phyloP scores from a whole-genome alignment of 1,140 invertebrate genomes.

The Pinna nobilis region DNA sequence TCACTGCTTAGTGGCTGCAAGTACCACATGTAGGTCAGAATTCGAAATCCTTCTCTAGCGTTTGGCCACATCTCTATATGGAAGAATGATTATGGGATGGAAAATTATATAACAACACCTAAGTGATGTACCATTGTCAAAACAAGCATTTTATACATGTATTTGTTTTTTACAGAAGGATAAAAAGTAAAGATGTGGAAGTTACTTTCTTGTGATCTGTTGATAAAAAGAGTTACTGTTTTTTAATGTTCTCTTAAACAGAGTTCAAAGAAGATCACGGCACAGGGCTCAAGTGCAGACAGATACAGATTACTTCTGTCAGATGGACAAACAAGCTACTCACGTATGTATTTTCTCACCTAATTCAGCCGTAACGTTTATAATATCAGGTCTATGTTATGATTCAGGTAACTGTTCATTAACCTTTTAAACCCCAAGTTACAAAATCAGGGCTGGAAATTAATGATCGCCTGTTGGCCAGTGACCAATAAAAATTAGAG shows the following conservation, averaged over 20 bases:
- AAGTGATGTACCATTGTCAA: background rate
- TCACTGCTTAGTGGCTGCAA: background rate
- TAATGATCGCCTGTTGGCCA: no score
- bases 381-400: no score
- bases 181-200: background rate
- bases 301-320: slow-evolving; percentile 89
- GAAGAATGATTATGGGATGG: background rate
- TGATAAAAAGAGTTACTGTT: background rate
- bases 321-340: slow-evolving; percentile 88
- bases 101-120: background rate
- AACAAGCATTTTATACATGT: background rate
- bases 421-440: no score
- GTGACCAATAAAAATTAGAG: no score
- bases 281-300: slow-evolving; percentile 78
- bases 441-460: no score
- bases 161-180: background rate
- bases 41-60: background rate
- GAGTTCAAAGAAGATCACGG: slow-evolving; percentile 81
- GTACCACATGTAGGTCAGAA: background rate
- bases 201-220: background rate
- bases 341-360: no score
- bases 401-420: no score
- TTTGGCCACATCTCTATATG: background rate
- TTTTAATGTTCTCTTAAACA: slow-evolving; percentile 59
- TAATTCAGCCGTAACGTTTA: background rate